Base-by-base conservation (phyloP, 2,888 invertebrate genomes). In the Mactromeris polynyma region DNA sequence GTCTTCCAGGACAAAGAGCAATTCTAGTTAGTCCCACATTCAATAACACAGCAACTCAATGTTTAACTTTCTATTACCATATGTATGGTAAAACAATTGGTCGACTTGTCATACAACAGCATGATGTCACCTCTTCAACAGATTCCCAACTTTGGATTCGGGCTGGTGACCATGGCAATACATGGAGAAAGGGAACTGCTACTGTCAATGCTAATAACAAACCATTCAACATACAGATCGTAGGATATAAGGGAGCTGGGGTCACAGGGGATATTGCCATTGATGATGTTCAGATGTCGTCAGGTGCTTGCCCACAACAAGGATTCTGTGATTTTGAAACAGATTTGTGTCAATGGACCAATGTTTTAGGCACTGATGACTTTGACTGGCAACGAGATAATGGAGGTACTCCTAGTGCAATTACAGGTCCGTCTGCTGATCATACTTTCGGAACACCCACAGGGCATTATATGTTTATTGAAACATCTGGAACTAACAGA, bases 401-500 rank as follows among this genome's bases (percentile, higher is more conserved):
- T 85, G 95, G 95, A 26, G 93, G 93, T 7, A 95, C 96, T 26
- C 93, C 94, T 26, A 94, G 94, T 33, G 33, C 64, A 19, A 89
- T 88, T 38, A 96, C 96, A 6, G 94, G 94, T 2, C 96, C 96
- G 0, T 88, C 84, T 81, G 93, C 92, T 14, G 96, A 95, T 90
- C 96, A 95, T 87, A 95, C 95, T 0, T 87, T 81, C n/a, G 94
- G 93, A 3, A 92, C 93, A 0, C 81, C 91, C 9, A 73, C 83
- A n/a, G 96, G 96, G 9, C 94, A 94, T 83, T 96, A 96, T 91
- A 93, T 96, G 93, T 96, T 96, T 90, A 95, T 96, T n/a, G 96
- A 96, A 86, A 93, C 98, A 0, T 96, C 97, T 9, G 97, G 97
- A 92, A 97, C 54, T 0, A 87, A 90, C 21, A 88, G 97, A 0